These are phyloP conservation scores for Celastrina argiolus DNA, from an alignment of 2,888 invertebrate genomes.

Conservation along the genomic window DNA sequence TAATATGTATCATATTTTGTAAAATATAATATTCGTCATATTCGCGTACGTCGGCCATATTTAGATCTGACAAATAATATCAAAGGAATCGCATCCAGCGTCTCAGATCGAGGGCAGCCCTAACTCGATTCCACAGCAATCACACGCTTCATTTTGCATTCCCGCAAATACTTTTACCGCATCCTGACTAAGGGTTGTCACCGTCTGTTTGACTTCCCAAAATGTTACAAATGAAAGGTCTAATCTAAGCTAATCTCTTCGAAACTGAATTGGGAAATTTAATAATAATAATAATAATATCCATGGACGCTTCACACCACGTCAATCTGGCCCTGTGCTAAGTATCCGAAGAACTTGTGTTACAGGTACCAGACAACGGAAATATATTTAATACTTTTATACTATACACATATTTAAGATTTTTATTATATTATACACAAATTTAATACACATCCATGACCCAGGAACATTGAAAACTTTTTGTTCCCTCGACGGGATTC, in stretches of 20 bases:
- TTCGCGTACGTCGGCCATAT: neutral
- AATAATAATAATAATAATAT: too few species aligned
- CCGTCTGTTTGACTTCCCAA: neutral
- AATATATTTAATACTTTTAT: too few species aligned
- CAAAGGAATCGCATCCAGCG: conserved; percentile 28
- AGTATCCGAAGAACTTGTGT: too few species aligned
- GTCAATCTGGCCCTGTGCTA: too few species aligned
- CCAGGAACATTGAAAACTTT: too few species aligned
- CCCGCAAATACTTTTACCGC: conserved; percentile 61
- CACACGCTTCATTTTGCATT: conserved; percentile 73
- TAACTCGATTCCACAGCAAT: conserved; percentile 69
- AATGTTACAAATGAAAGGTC: neutral
- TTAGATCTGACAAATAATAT: neutral
- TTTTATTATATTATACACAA: too few species aligned
- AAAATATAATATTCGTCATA: neutral
- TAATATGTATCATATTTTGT: neutral
- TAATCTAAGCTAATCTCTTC: neutral
- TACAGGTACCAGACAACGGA: too few species aligned
- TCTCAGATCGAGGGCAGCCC: conserved; percentile 42
- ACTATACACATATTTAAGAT: too few species aligned
- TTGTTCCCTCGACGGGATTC: too few species aligned
- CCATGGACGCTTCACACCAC: too few species aligned
- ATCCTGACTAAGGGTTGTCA: conserved; percentile 35
- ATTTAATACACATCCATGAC: too few species aligned
- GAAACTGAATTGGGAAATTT: neutral